Evolutionary conservation across 2,888 invertebrate species (phyloP).

Genomic region (Agonopterix arenella): DNA sequence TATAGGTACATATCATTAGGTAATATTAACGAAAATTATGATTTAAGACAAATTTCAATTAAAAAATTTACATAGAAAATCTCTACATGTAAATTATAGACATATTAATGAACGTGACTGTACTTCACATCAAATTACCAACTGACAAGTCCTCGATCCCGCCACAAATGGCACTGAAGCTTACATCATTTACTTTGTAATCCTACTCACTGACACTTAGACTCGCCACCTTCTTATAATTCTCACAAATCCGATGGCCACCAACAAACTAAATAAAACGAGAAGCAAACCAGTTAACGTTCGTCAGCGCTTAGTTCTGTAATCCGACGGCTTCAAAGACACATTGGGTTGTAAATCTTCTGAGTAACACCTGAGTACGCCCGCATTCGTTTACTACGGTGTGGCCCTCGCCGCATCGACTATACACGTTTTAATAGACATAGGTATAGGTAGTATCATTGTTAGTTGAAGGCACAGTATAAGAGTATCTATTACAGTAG

Average conservation of each 20-base stretch:
- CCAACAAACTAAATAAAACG: neutral
- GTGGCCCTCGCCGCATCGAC: neutral
- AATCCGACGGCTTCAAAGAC: neutral
- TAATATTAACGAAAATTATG: no score
- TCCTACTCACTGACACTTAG: neutral
- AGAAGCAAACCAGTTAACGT: constrained; percentile 1
- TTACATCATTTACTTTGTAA: neutral
- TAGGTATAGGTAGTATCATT: no score
- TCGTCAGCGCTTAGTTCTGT: constrained; percentile 1
- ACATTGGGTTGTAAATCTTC: constrained; percentile 1
- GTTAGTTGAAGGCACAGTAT: no score
- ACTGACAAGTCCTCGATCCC: neutral
- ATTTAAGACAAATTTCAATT: no score
- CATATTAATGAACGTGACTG: no score
- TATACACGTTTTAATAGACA: neutral
- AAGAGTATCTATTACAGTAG: no score
- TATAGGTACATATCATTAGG: no score
- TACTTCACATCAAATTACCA: neutral
- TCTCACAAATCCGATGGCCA: neutral
- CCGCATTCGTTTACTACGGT: no score
- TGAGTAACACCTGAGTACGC: no score
- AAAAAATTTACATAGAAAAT: no score
- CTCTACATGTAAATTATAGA: no score
- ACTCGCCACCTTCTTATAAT: no score
- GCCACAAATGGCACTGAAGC: neutral